These are phyloP conservation scores for Lycia hirtaria DNA, from an alignment of 2,888 invertebrate species.

Conservation along the genomic window DNA sequence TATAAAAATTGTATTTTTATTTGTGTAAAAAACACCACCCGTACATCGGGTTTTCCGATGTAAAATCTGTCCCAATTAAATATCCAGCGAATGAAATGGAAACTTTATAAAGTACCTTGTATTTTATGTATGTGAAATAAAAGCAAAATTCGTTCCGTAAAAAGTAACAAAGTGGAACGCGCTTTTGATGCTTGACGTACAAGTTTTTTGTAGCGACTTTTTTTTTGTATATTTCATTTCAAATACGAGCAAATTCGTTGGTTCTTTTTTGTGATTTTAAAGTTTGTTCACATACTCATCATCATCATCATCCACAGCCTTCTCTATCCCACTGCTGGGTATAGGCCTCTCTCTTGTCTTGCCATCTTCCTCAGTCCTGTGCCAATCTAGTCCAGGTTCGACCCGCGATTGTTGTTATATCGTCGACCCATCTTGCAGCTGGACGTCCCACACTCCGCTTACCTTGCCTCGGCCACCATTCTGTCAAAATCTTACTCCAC, in stretches of 20 bases:
- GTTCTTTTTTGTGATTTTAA: background rate
- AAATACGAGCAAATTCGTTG: too few relatives aligned
- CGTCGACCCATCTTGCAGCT: too few relatives aligned
- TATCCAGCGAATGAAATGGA: conserved; percentile 6
- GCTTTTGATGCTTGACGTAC: background rate
- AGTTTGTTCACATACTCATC: background rate
- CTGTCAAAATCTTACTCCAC: too few relatives aligned
- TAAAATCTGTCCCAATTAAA: conserved; percentile 21
- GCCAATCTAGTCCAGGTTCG: too few relatives aligned
- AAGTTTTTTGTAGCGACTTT: background rate
- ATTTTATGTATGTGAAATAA: conserved; percentile 2
- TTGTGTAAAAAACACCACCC: conserved; percentile 1
- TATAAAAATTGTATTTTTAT: background rate
- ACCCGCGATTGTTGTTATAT: too few relatives aligned
- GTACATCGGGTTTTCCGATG: conserved; percentile 1
- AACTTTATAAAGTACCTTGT: background rate
- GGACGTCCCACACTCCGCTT: too few relatives aligned
- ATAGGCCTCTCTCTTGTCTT: too few relatives aligned
- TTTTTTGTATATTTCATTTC: background rate
- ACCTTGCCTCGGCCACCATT: too few relatives aligned
- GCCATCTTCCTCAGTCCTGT: too few relatives aligned
- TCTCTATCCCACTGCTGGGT: too few relatives aligned
- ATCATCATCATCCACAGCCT: too few relatives aligned
- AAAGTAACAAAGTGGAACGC: conserved; percentile 1
- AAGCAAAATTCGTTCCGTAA: background rate